phyloP scores from a whole-genome alignment of 2,888 invertebrate genomes.

The Epinotia bilunana region DNA sequence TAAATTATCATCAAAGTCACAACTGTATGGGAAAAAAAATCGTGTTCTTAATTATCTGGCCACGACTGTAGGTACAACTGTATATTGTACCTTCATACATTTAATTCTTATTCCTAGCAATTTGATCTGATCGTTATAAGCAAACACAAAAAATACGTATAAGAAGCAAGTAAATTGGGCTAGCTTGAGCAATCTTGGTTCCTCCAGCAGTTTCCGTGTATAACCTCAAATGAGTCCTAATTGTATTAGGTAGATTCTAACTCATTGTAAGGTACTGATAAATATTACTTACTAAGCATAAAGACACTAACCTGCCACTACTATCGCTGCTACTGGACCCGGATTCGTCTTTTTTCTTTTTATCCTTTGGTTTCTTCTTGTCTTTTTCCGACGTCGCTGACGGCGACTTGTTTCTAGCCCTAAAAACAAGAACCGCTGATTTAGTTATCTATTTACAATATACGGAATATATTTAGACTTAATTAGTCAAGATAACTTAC shows the following conservation, averaged over 20 bases:
- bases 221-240: constrained; percentile 18
- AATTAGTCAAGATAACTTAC: constrained; percentile 24
- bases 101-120: too few species aligned
- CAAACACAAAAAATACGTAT: not conserved
- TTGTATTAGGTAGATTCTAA: not conserved
- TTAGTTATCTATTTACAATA: constrained; percentile 39
- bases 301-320: constrained; percentile 85
- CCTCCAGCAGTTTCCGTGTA: not conserved
- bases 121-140: too few species aligned
- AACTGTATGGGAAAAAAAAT: too few species aligned
- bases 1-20: too few species aligned
- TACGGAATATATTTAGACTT: not conserved
- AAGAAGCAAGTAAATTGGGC: not conserved
- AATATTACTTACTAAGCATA: not conserved
- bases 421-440: constrained; percentile 52
- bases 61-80: too few species aligned
- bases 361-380: constrained; percentile 86
- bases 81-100: too few species aligned
- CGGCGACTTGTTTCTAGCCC: constrained; percentile 91
- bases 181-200: not conserved
- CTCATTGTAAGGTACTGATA: not conserved
- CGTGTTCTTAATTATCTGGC: too few species aligned
- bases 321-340: constrained; percentile 92
- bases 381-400: constrained; percentile 89
- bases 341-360: constrained; percentile 88